Conservation (phyloP, 1,140 invertebrate genomes). For the Metopolophium dirhodum region DNA sequence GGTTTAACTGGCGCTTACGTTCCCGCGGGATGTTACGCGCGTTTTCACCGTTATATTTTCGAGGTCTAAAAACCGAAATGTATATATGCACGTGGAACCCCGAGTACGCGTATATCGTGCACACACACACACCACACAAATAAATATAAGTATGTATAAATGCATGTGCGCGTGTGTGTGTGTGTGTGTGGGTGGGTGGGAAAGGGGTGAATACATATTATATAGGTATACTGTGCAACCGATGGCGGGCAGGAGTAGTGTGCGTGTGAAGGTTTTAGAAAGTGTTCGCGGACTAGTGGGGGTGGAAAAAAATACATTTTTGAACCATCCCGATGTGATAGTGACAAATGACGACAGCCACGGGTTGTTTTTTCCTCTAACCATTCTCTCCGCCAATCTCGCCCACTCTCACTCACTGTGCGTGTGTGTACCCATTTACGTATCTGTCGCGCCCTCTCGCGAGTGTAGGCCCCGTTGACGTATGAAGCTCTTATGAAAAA, state of each 20-base stretch:
- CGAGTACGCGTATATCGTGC: neutral
- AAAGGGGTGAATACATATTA: neutral
- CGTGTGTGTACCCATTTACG: neutral
- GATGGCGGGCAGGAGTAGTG: neutral
- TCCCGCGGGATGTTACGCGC: slow-evolving; percentile 20
- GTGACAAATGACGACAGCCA: slow-evolving; percentile 41
- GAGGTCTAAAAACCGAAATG: neutral
- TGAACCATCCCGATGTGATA: slow-evolving; percentile 37
- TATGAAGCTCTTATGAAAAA: slow-evolving; percentile 1
- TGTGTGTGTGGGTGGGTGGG: neutral
- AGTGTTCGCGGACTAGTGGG: neutral
- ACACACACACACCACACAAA: too few species aligned
- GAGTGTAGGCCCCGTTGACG: neutral
- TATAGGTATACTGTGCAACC: neutral
- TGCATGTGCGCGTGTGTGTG: neutral
- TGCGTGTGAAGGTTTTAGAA: neutral
- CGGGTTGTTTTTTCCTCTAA: slow-evolving; percentile 12
- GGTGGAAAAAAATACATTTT: slow-evolving; percentile 44
- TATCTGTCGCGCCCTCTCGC: neutral
- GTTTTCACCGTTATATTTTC: slow-evolving; percentile 26
- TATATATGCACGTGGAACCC: neutral
- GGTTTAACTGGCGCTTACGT: slow-evolving; percentile 40
- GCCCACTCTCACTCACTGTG: neutral
- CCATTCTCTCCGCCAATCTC: neutral
- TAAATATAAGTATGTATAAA: neutral